Conservation (phyloP, 2,797 vertebrate species). For the Leptatherina wallacei region DNA sequence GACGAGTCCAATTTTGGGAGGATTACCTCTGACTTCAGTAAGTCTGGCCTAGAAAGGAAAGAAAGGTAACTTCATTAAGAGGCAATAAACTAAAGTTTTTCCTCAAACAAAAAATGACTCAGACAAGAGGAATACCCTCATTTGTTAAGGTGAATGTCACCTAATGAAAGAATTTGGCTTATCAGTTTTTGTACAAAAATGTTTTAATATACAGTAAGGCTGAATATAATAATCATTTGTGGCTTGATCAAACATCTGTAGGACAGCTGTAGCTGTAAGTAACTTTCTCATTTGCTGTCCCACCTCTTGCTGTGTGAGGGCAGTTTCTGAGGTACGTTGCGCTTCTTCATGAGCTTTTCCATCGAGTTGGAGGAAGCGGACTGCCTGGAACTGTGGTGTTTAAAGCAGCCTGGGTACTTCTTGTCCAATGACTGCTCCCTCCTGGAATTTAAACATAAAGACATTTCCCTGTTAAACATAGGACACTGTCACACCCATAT, state of each 20-base stretch:
- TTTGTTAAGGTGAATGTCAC: not conserved
- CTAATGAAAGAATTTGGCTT: not conserved
- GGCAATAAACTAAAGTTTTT: not conserved
- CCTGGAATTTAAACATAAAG: constrained; percentile 77
- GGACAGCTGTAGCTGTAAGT: not conserved
- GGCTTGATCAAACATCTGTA: not conserved
- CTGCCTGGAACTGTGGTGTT: constrained; percentile 86
- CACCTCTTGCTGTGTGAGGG: constrained; percentile 92
- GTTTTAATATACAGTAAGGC: not conserved
- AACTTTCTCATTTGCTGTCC: constrained; percentile 11
- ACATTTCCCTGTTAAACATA: constrained; percentile 34
- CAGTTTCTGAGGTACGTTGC: constrained; percentile 92
- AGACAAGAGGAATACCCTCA: not conserved
- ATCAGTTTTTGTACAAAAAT: not conserved
- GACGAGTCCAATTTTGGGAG: constrained; percentile 91
- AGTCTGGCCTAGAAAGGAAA: constrained; percentile 87
- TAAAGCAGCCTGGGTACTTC: constrained; percentile 91
- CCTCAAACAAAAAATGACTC: not conserved
- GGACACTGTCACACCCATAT: not conserved
- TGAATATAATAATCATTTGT: not conserved
- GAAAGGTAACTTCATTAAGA: not conserved
- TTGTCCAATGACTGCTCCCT: constrained; percentile 95
- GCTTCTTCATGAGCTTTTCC: constrained; percentile 97
- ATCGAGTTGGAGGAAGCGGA: constrained; percentile 91
- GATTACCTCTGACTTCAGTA: constrained; percentile 94